Evolutionary conservation across 2,797 vertebrate species (phyloP).

Genomic region (Tarsius wallacei): DNA sequence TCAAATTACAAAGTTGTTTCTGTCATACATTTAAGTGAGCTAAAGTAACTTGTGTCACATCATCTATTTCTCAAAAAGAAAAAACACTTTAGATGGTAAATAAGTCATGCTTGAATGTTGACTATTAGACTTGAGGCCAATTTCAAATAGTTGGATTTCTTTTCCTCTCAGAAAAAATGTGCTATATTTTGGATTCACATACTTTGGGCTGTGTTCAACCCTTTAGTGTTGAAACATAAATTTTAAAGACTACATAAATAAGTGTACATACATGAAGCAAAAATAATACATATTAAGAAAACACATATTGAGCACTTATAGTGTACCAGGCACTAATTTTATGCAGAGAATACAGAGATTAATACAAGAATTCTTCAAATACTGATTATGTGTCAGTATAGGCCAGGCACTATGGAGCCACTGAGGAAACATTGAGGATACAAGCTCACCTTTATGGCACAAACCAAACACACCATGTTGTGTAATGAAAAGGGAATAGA

Average conservation of each 20-base stretch:
- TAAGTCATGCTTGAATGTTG: conserved; percentile 51
- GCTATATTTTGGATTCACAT: background rate
- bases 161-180: conserved; percentile 5
- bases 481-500: background rate
- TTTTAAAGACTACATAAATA: background rate
- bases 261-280: background rate
- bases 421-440: no score
- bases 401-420: background rate
- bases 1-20: conserved; percentile 56
- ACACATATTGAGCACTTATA: background rate
- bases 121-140: conserved; percentile 44
- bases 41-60: background rate
- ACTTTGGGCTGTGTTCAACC: background rate
- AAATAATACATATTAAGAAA: background rate
- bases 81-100: conserved; percentile 46
- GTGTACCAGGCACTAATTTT: background rate
- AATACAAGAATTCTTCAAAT: background rate
- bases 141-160: conserved; percentile 53
- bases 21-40: conserved; percentile 33
- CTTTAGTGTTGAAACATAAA: conserved; percentile 13
- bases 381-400: background rate
- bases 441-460: background rate
- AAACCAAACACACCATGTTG: background rate
- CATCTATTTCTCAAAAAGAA: conserved; percentile 62
- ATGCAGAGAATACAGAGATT: background rate